Base-by-base conservation (phyloP, 2,888 invertebrate species). In the Ichneumon xanthorius region DNA sequence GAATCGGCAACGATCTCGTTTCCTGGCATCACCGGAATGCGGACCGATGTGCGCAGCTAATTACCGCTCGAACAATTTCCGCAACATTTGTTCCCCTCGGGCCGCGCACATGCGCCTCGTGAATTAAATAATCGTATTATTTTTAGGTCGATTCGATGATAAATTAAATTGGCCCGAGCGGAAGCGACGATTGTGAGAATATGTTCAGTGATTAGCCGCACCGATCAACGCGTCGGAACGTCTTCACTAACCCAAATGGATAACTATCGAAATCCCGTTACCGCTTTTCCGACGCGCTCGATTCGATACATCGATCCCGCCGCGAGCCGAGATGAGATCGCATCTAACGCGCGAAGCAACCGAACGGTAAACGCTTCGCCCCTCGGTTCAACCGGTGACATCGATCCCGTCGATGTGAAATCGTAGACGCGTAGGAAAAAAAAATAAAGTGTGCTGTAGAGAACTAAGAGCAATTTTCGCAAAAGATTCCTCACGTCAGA, bases 401-500 rank as follows among this genome's bases (percentile, higher is more conserved):
- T 68, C 6, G 9, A 68, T 70, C 30, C 26, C 19, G 19, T 33
- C 58, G 30, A 61, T n/a, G 30, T 58, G 26, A 48, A 79, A 33
- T 45, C 45, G 14, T 71, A 48, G 19, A 26, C 45, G 19, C 16
- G 50, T 48, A 2, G 68, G 19, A 30, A 45, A 33, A 53, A 16
- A 50, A 16, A 22, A 26, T 3, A 6, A 9, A 14, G 45, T 48
- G 4, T 0, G 45, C 45, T 16, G 9, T 14, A 14, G n/a, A n/a
- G n/a, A n/a, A n/a, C 4, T 1, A 11, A 76, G 16, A 65, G 45
- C 45, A 48, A 48, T 48, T 48, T 48, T 48, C 45, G 45, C 45
- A 19, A 30, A 65, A 80, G 53, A 80, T 65, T 26, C 40, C 26
- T 58, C 67, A 22, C 19, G 48, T 14, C 26, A 55, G 55, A 80